These are phyloP conservation scores for Pocillopora verrucosa DNA, from an alignment of 64 coral and sea anemone genomes.

Conservation along the genomic window DNA sequence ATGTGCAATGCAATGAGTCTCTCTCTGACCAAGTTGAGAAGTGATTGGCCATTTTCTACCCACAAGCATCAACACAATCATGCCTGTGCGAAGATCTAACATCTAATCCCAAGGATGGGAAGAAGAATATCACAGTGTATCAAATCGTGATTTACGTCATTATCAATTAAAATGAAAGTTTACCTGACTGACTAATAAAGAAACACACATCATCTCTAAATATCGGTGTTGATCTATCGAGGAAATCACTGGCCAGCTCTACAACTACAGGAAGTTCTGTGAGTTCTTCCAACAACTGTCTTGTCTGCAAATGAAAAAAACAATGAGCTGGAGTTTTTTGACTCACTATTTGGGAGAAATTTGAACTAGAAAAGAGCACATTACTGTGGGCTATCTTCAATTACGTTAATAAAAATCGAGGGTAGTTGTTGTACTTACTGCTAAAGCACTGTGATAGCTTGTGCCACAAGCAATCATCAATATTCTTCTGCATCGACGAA, in stretches of 20 bases:
- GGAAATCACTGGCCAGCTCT: slow-evolving; percentile 96
- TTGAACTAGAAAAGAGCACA: no score
- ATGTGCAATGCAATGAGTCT: not conserved
- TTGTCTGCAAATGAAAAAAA: slow-evolving; percentile 55
- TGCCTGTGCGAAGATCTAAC: no score
- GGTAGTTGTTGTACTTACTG: slow-evolving; percentile 62
- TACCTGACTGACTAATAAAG: slow-evolving; percentile 99
- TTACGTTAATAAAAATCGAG: no score
- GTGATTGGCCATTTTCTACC: no score
- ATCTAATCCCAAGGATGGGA: no score
- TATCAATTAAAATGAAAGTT: not conserved
- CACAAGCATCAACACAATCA: no score
- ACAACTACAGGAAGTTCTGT: slow-evolving; percentile 94
- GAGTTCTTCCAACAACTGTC: slow-evolving; percentile 88
- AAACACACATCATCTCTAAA: slow-evolving; percentile 99
- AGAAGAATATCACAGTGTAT: no score
- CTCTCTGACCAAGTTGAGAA: no score
- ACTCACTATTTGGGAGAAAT: no score
- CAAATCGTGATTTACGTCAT: no score
- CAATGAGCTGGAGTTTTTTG: not conserved
- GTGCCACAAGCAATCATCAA: slow-evolving; percentile 96
- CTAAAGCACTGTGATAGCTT: slow-evolving; percentile 96
- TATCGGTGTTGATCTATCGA: slow-evolving; percentile 87
- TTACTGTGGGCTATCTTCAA: no score
- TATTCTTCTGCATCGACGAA: slow-evolving; percentile 83